A percentile compares a stretch with the other conserved stretches of the same genome.
These are phyloP conservation scores for Cotesia congregata DNA, from an alignment of 2,888 invertebrate species.

Conservation along the genomic window DNA sequence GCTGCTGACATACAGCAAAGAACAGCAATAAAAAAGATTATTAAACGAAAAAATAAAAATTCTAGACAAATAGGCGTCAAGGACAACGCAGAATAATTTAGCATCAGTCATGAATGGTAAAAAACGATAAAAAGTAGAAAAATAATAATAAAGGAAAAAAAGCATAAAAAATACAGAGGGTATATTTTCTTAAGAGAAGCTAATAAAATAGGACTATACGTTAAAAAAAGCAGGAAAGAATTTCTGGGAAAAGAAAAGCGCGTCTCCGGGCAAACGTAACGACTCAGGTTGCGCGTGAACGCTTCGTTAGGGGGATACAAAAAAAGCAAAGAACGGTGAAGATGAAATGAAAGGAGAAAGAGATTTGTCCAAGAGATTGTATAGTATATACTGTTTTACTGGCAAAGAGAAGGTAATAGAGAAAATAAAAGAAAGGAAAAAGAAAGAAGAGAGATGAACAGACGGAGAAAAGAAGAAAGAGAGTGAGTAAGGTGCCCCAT, in stretches of 20 bases:
- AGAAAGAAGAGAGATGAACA: constrained; percentile 21
- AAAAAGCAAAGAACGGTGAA: constrained; percentile 13
- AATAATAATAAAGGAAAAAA: background rate
- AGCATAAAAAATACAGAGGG: constrained; percentile 18
- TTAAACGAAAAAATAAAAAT: background rate
- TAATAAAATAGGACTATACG: constrained; percentile 32
- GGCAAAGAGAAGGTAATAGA: constrained; percentile 9
- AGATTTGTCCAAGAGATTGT: constrained; percentile 5
- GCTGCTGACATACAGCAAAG: constrained; percentile 1
- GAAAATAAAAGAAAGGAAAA: constrained; percentile 29
- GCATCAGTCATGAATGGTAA: background rate
- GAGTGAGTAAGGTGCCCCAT: constrained; percentile 29
- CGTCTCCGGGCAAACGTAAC: constrained; percentile 26
- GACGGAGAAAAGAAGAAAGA: constrained; percentile 1
- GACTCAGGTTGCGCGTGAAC: constrained; percentile 38
- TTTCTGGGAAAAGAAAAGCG: constrained; percentile 29
- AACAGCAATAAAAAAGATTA: constrained; percentile 17
- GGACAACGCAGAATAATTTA: constrained; percentile 12
- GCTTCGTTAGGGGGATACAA: constrained; percentile 30
- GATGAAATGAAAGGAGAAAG: constrained; percentile 11
- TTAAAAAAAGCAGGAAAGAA: constrained; percentile 16
- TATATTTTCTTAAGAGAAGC: constrained; percentile 35
- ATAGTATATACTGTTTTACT: constrained; percentile 6
- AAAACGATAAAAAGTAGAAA: constrained; percentile 10
- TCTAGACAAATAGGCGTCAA: constrained; percentile 25